These are phyloP conservation scores for Arenaria interpres DNA, from an alignment of 2,113 vertebrate species.

Conservation along the genomic window DNA sequence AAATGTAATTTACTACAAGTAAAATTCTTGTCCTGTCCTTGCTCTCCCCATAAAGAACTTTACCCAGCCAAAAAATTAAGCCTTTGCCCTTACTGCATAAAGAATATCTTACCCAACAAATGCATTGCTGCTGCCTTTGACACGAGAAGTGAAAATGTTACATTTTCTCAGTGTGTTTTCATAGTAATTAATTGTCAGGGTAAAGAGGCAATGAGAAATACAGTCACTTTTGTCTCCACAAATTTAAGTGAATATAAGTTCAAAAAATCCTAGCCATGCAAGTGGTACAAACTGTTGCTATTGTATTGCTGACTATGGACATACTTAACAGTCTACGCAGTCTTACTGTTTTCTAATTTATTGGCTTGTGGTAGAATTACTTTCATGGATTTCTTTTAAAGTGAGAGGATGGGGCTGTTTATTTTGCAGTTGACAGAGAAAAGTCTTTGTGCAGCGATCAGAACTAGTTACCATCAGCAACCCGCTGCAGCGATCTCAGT, in stretches of 20 bases:
- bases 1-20: not conserved
- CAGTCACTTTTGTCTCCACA: not conserved
- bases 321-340: not conserved
- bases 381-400: not conserved
- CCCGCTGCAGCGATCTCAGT: not conserved
- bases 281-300: not conserved
- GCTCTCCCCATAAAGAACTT: not conserved
- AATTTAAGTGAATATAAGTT: not conserved
- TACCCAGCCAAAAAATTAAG: not conserved
- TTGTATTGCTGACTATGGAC: not conserved
- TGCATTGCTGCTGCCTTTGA: not conserved
- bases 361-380: not conserved
- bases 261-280: not conserved
- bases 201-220: not conserved
- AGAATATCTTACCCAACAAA: not conserved
- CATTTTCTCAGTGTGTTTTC: not conserved
- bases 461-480: not conserved
- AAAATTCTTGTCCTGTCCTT: not conserved
- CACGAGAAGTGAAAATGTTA: not conserved
- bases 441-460: not conserved
- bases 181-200: not conserved
- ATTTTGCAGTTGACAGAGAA: not conserved
- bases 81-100: not conserved
- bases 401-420: not conserved
- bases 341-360: not conserved